These are phyloP conservation scores for Stenchaetothrips biformis DNA, from an alignment of 2,888 invertebrate genomes.

Conservation along the genomic window DNA sequence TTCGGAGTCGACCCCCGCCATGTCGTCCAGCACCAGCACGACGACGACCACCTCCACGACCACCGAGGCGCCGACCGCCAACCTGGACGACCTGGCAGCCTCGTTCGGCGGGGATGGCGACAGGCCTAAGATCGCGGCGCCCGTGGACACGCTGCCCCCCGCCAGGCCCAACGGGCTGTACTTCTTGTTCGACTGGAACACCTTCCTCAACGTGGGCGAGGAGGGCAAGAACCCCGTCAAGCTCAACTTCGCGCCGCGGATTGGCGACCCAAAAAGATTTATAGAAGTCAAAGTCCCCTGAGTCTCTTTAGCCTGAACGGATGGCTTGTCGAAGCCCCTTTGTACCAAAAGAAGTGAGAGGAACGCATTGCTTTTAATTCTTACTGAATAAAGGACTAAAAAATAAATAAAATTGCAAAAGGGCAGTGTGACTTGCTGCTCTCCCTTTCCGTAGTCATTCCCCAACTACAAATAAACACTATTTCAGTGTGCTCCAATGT, in stretches of 20 bases:
- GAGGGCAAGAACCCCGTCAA: conserved; percentile 58
- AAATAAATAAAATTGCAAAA: no score
- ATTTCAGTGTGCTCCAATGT: background rate
- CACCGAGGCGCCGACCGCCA: conserved; percentile 44
- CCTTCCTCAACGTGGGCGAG: conserved; percentile 77
- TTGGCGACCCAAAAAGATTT: conserved; percentile 75
- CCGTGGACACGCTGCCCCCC: conserved; percentile 41
- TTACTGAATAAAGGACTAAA: no score
- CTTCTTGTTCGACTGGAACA: conserved; percentile 81
- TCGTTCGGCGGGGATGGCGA: conserved; percentile 64
- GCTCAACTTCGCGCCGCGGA: conserved; percentile 72
- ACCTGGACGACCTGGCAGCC: conserved; percentile 64
- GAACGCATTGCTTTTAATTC: no score
- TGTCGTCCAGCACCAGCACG: conserved; percentile 27
- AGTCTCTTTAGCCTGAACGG: conserved; percentile 35
- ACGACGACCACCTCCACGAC: conserved; percentile 31
- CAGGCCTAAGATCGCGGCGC: conserved; percentile 56
- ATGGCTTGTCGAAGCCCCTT: no score
- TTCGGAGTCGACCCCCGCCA: conserved; percentile 31
- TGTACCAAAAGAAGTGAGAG: no score
- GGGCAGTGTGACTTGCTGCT: no score
- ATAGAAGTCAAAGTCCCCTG: conserved; percentile 68
- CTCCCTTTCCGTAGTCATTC: no score
- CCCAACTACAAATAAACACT: no score
- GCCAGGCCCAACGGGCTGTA: conserved; percentile 71